A percentile compares a stretch with the other conserved stretches of the same genome.
phyloP scores from a whole-genome alignment of 2,113 vertebrate species.

The Ginglymostoma cirratum region DNA sequence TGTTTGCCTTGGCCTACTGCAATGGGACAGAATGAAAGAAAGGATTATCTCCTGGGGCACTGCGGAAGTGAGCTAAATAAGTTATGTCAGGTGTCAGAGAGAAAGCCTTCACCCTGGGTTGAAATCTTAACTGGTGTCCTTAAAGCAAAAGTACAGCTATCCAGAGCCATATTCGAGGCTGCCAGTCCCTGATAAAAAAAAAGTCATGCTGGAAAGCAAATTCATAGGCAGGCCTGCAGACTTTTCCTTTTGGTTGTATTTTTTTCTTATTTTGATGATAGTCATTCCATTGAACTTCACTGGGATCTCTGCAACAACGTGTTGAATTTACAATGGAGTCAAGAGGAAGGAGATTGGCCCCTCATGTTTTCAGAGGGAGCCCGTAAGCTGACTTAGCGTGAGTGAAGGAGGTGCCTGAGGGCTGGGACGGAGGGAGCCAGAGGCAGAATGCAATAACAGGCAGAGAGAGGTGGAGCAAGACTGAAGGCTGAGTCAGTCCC shows the following conservation, averaged over 20 bases:
- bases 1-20: neutral
- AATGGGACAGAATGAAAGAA: conserved; percentile 28
- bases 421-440: neutral
- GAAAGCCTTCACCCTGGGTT: neutral
- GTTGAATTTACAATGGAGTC: neutral
- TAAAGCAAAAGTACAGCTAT: neutral
- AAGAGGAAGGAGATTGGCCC: neutral
- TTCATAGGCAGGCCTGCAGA: neutral
- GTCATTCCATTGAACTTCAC: neutral
- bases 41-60: conserved; percentile 25
- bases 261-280: neutral
- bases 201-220: neutral
- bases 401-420: neutral
- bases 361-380: neutral
- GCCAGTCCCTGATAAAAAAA: neutral
- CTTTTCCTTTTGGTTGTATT: neutral
- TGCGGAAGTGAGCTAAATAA: neutral
- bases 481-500: neutral
- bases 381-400: neutral
- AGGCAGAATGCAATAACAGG: neutral
- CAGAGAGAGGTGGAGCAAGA: neutral
- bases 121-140: neutral
- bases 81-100: neutral
- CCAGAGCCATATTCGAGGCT: neutral
- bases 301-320: neutral